Conservation (phyloP, 2,888 invertebrate genomes). For the Hyalella azteca region DNA sequence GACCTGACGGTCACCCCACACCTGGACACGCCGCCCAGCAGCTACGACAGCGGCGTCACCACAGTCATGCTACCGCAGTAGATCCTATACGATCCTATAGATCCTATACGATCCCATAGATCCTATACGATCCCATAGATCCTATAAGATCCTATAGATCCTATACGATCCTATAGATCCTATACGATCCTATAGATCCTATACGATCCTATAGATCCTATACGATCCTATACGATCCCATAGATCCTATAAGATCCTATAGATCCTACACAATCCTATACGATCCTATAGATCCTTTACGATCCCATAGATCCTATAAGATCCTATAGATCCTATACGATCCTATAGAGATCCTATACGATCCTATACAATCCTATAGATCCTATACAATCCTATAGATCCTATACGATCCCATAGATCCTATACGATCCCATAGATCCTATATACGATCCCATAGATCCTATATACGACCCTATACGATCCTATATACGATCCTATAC, state of each 20-base stretch:
- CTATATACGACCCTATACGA: no score
- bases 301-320: no score
- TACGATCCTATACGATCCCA: background rate
- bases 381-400: no score
- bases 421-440: no score
- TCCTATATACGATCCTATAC: no score
- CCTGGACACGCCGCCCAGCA: slow-evolving; percentile 86
- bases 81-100: background rate
- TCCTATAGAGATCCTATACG: no score
- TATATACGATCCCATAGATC: no score
- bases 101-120: background rate
- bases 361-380: no score
- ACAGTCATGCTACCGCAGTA: slow-evolving; percentile 42
- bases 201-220: background rate
- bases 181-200: background rate
- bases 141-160: background rate
- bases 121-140: background rate
- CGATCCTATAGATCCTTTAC: no score
- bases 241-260: background rate
- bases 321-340: no score
- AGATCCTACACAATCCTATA: background rate
- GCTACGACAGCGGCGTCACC: slow-evolving; percentile 62
- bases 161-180: background rate
- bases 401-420: no score
- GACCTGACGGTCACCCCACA: slow-evolving; percentile 81